A percentile compares a stretch with the other conserved stretches of the same genome.
These are phyloP conservation scores for Sarcophaga variegata DNA, from an alignment of 2,888 invertebrate genomes.

Conservation along the genomic window DNA sequence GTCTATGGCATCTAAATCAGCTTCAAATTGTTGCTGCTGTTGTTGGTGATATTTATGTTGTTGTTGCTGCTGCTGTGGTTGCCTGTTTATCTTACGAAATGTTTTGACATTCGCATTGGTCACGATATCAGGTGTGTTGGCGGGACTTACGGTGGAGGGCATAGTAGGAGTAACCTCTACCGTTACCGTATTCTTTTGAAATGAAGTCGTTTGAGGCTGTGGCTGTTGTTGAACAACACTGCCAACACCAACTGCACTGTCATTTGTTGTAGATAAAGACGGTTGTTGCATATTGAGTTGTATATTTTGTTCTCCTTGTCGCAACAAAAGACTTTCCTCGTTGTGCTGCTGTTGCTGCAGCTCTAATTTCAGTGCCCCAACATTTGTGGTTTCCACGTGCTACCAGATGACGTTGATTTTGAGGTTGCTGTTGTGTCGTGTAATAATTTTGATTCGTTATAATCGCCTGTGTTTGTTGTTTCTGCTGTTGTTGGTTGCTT, in stretches of 20 bases:
- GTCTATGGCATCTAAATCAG: slow-evolving; percentile 81
- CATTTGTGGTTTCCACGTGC: slow-evolving; percentile 65
- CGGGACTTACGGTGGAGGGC: slow-evolving; percentile 56
- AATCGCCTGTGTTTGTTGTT: slow-evolving; percentile 67
- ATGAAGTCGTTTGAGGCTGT: slow-evolving; percentile 48
- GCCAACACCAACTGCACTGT: neutral
- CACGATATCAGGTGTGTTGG: slow-evolving; percentile 39
- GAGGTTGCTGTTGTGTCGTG: slow-evolving; percentile 71
- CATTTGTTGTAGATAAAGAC: slow-evolving; percentile 28
- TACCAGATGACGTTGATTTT: slow-evolving; percentile 72
- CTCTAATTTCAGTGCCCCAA: slow-evolving; percentile 66
- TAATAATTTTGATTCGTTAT: slow-evolving; percentile 70
- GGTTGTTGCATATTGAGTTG: slow-evolving; percentile 39
- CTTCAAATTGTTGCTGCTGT: slow-evolving; percentile 67
- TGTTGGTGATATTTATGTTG: slow-evolving; percentile 29
- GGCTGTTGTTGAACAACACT: slow-evolving; percentile 18
- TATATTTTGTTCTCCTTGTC: slow-evolving; percentile 60
- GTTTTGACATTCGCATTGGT: slow-evolving; percentile 52
- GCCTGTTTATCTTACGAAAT: slow-evolving; percentile 60
- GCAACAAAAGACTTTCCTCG: slow-evolving; percentile 64
- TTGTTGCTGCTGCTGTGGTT: slow-evolving; percentile 41
- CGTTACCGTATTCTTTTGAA: slow-evolving; percentile 49
- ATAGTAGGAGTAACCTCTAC: slow-evolving; percentile 54
- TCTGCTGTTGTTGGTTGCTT: slow-evolving; percentile 71
- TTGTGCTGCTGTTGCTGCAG: slow-evolving; percentile 39